phyloP scores from a whole-genome alignment of 2,113 vertebrate genomes.

The Martes martes region DNA sequence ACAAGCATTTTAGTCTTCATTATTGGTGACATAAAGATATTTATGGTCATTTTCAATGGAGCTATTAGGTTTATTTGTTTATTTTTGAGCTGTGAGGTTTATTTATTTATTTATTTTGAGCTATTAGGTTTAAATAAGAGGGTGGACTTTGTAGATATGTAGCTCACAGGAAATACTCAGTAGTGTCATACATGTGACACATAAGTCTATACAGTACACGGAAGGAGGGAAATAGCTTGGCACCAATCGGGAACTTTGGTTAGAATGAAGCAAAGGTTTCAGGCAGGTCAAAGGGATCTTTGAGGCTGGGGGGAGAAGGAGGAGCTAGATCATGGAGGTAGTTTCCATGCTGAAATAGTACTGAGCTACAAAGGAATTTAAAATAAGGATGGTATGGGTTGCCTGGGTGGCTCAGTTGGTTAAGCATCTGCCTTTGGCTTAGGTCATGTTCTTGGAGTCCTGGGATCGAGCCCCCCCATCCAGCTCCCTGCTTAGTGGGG shows the following conservation, averaged over 20 bases:
- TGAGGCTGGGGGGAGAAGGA: background rate
- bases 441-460: background rate
- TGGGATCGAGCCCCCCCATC: background rate
- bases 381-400: background rate
- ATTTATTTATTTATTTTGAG: background rate
- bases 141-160: background rate
- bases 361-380: background rate
- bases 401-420: background rate
- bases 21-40: background rate
- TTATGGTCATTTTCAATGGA: background rate
- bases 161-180: background rate
- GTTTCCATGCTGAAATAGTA: background rate
- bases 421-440: background rate
- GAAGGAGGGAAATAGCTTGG: background rate
- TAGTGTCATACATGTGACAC: too few relatives aligned
- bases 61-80: background rate
- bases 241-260: background rate
- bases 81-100: background rate
- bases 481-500: background rate
- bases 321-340: background rate
- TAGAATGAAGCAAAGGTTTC: background rate
- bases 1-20: background rate
- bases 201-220: background rate
- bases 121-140: background rate
- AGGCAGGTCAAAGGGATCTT: background rate